Base-by-base conservation (phyloP, 2,113 vertebrate species). In the Chloropsis hardwickii region DNA sequence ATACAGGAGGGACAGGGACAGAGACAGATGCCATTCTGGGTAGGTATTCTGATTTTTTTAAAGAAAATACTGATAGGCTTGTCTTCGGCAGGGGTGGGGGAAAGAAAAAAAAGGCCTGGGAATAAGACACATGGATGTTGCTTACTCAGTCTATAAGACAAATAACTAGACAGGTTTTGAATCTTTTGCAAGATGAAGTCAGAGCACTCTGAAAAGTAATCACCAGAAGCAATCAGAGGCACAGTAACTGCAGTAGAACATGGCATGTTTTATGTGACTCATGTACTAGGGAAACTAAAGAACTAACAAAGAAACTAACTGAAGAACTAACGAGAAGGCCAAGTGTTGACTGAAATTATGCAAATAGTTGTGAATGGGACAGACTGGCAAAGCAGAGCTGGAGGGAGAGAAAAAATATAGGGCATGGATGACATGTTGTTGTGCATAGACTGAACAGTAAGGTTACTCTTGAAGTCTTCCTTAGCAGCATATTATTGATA, bases 11-110 rank as follows among this genome's bases (percentile, higher is more conserved):
- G 97, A 98, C 98, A 4, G 98, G 99, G 92, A 97, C 98, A 70
- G 99, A 99, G 92, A 97, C 98, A 70, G 99, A 99, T 88, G 98
- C 98, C 76, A 99, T 99, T 98, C 97, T 99, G 65, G 98, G 98
- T 99, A 94, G 92, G 98, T 97, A 56, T 40, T 86, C 31, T 50
- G n/a, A 8, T 10, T 50, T 67, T 24, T 51, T 42, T 11, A 1
- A 35, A 81, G 40, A 54, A 90, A 77, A 67, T 37, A 18, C 6
- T 92, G 21, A 20, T 48, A 51, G 15, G 24, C 16, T 79, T 14
- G 3, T 60, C 67, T 88, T 78, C 11, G 81, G 25, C 0, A 1
- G 14, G 7, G 40, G 15, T 6, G 8, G 45, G 45, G 50, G 48
- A 5, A 10, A 10, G 5, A 8, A 23, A 39, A 37, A 27, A 18